Percentiles rank a stretch among this genome's conserved stretches.
phyloP scores from a whole-genome alignment of 2,113 vertebrate species.

The Oryzias curvinotus region DNA sequence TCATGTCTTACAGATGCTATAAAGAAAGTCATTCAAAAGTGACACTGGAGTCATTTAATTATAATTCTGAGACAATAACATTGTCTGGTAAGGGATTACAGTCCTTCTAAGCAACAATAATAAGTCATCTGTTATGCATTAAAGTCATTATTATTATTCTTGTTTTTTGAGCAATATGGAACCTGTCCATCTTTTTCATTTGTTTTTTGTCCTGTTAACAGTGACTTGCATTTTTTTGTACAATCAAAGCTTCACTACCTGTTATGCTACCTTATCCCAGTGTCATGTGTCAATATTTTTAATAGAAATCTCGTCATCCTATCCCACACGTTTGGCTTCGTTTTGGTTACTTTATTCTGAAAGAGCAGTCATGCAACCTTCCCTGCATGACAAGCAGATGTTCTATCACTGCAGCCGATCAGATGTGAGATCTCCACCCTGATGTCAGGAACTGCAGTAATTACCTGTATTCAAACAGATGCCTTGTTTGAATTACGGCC shows the following conservation, averaged over 20 bases:
- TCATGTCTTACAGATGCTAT: too few relatives aligned
- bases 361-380: conserved; percentile 15
- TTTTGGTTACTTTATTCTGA: background rate
- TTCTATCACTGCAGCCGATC: conserved; percentile 41
- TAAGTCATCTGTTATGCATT: too few relatives aligned
- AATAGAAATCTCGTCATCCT: background rate
- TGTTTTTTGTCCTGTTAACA: background rate
- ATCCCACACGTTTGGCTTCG: background rate
- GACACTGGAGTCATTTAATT: too few relatives aligned
- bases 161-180: too few relatives aligned
- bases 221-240: background rate
- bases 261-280: background rate
- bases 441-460: conserved; percentile 44
- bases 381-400: conserved; percentile 26
- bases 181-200: too few relatives aligned
- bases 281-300: conserved; percentile 2
- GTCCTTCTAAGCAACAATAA: too few relatives aligned
- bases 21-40: too few relatives aligned
- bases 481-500: conserved; percentile 42
- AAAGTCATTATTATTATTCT: too few relatives aligned
- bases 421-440: conserved; percentile 36
- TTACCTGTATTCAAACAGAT: conserved; percentile 42
- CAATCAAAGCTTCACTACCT: background rate
- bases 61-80: too few relatives aligned
- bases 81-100: too few relatives aligned